These are phyloP conservation scores for Arnoldichthys spilopterus DNA, from an alignment of 2,797 vertebrate genomes.

Conservation along the genomic window DNA sequence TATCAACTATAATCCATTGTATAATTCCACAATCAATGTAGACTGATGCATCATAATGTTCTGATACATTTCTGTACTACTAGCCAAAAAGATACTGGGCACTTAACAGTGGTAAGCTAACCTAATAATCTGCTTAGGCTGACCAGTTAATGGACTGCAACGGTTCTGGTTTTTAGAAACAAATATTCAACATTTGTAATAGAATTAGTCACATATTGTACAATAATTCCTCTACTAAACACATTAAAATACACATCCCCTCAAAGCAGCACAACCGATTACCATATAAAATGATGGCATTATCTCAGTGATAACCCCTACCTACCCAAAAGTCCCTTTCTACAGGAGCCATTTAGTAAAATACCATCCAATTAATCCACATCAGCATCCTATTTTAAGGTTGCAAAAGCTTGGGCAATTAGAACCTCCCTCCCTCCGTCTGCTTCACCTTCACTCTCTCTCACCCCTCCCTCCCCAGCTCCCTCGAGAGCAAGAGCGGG, in stretches of 20 bases:
- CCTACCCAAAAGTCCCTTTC: neutral
- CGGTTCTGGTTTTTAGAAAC: no score
- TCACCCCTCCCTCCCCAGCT: slow-evolving; percentile 15
- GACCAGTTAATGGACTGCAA: no score
- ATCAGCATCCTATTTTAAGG: slow-evolving; percentile 32
- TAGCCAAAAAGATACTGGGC: no score
- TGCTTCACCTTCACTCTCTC: slow-evolving; percentile 42
- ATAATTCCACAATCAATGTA: no score
- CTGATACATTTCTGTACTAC: no score
- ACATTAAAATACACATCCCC: neutral
- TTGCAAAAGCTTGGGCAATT: slow-evolving; percentile 46
- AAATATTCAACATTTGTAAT: no score
- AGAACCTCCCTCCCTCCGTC: slow-evolving; percentile 36
- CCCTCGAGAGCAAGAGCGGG: neutral
- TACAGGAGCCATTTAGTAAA: slow-evolving; percentile 31
- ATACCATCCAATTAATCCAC: slow-evolving; percentile 47
- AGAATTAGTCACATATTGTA: no score
- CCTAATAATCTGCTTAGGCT: no score
- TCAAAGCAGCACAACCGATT: neutral
- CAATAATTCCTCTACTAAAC: neutral
- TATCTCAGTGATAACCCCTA: neutral
- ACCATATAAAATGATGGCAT: neutral
- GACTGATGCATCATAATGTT: no score
- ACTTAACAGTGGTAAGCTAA: no score
- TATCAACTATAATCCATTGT: no score